phyloP scores from a whole-genome alignment of 2,888 invertebrate genomes.

The Agriopis leucophaearia region DNA sequence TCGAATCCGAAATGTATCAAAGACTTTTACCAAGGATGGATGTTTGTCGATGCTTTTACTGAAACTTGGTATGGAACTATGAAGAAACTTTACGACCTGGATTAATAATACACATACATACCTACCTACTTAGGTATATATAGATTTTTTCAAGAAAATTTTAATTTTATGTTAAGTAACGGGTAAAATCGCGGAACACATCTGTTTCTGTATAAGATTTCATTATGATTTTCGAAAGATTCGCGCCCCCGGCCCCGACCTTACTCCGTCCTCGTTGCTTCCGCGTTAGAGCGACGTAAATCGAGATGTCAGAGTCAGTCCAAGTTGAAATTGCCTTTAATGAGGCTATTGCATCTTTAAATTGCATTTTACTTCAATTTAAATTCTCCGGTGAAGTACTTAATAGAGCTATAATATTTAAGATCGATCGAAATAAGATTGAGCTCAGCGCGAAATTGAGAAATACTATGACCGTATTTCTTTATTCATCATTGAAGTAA shows the following conservation, averaged over 20 bases:
- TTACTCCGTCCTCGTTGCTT: conserved; percentile 35
- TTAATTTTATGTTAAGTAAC: neutral
- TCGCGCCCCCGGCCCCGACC: conserved; percentile 6
- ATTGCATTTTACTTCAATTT: conserved; percentile 50
- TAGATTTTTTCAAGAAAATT: too few relatives aligned
- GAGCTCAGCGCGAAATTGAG: too few relatives aligned
- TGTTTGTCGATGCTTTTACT: too few relatives aligned
- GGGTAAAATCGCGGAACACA: neutral
- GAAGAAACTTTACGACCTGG: too few relatives aligned
- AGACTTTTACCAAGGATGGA: too few relatives aligned
- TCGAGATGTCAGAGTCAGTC: conserved; percentile 56
- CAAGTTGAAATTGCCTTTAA: conserved; percentile 56
- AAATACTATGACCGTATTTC: too few relatives aligned
- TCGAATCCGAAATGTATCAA: too few relatives aligned
- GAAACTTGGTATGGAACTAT: too few relatives aligned
- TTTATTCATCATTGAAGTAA: conserved; percentile 43
- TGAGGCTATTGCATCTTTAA: conserved; percentile 55
- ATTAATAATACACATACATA: too few relatives aligned
- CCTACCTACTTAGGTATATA: too few relatives aligned
- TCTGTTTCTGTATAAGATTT: neutral
- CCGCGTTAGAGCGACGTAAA: conserved; percentile 52
- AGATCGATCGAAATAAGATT: too few relatives aligned
- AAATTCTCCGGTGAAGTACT: conserved; percentile 38
- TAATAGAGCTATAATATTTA: conserved; percentile 2
- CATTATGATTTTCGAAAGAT: neutral